These are phyloP conservation scores for Mormyrus lacerda DNA, from an alignment of 2,113 vertebrate genomes.

Conservation along the genomic window DNA sequence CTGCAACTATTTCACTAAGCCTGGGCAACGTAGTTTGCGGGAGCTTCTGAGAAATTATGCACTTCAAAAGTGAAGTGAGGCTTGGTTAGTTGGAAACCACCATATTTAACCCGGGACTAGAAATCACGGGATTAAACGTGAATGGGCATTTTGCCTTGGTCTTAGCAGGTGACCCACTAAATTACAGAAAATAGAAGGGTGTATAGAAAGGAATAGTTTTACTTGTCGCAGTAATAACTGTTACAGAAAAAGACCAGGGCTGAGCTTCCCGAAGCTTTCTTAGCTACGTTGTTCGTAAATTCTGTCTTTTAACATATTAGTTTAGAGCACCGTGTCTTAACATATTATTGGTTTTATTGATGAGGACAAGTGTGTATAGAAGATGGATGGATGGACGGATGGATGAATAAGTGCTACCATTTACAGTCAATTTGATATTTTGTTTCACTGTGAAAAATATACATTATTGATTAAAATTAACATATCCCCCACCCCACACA, in stretches of 20 bases:
- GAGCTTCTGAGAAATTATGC: neutral
- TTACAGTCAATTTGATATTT: neutral
- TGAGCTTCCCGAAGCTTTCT: too few relatives aligned
- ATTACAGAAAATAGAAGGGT: neutral
- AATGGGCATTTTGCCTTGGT: conserved; percentile 12
- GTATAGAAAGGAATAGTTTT: neutral
- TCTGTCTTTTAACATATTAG: too few relatives aligned
- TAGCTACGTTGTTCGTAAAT: too few relatives aligned
- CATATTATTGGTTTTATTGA: neutral
- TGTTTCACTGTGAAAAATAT: neutral
- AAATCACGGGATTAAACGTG: conserved; percentile 25
- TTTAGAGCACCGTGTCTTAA: neutral
- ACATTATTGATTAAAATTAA: neutral
- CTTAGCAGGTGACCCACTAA: conserved; percentile 12
- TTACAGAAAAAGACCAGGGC: neutral
- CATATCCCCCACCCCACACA: too few relatives aligned
- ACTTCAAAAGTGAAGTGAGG: neutral
- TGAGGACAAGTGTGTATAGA: neutral
- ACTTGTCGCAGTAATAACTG: neutral
- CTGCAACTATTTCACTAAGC: conserved; percentile 8
- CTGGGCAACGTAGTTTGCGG: neutral
- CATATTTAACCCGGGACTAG: conserved; percentile 9
- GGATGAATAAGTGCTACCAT: neutral
- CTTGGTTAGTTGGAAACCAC: conserved; percentile 2
- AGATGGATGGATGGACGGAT: neutral